Evolutionary conservation across 1,140 invertebrate species (phyloP), one percentile per base, ranked within the genome.

Genomic region (Drosophila bocki): DNA sequence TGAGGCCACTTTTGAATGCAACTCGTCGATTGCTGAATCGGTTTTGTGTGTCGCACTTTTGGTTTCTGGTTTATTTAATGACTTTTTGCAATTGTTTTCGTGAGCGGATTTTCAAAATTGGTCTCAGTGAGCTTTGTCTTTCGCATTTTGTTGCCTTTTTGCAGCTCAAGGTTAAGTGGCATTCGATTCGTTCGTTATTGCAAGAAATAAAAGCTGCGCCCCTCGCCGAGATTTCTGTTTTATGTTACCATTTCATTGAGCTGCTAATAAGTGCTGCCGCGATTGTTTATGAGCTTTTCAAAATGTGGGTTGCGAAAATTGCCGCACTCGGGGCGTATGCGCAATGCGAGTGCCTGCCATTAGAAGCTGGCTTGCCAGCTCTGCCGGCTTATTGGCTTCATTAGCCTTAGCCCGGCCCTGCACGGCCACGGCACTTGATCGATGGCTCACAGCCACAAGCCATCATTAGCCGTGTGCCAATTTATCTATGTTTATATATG

Each of bases 41-140:
- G 57, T 68, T 61, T 65, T 64, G 29, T 61, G 59, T 75, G 56
- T 80, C 63, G 80, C 79, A 78, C 82, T 88, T 88, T 90, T 62
- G 69, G 82, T 80, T 87, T 90, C 85, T 84, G 84, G 85, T 88
- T 90, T 90, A 85, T 88, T 88, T 88, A 90, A 88, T 88, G 86
- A 79, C 81, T 85, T 85, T 87, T 83, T 62, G 85, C 85, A 88
- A 90, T 88, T 88, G 85, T 88, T 88, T 88, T 90, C 85, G 85
- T 88, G 85, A 88, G 85, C 85, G 85, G 85, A 88, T 88, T 88
- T 88, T 90, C 74, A 90, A 90, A 88, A 87, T 88, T 88, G 80
- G 75, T 70, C 78, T 70, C 71, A 80, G 50, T 86, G 63, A 87
- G 80, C 79, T 75, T 56, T 62, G 56, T 58, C 72, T 78, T 75